Conservation (phyloP, 2,888 invertebrate genomes). For the Lasioglossum calceatum region DNA sequence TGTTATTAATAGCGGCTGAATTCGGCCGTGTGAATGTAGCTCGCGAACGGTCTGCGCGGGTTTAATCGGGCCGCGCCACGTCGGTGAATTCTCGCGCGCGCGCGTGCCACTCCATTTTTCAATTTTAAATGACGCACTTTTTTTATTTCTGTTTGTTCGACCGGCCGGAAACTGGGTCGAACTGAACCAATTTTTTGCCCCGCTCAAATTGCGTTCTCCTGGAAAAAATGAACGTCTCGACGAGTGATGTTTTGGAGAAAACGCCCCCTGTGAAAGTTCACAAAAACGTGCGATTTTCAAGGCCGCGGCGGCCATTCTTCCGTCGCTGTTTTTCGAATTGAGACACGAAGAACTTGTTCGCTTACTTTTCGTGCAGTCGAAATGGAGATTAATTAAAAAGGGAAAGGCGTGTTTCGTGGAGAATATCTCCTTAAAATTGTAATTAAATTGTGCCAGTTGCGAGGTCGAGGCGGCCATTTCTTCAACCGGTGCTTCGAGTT, state of each 20-base stretch:
- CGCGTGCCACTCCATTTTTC: neutral
- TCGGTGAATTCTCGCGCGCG: neutral
- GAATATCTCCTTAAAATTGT: no score
- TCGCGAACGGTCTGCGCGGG: neutral
- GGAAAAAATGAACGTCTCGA: neutral
- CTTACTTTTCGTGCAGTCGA: neutral
- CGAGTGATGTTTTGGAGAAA: neutral
- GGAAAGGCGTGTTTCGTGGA: no score
- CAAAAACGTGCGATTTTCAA: neutral
- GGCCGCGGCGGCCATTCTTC: neutral
- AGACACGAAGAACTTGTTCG: no score
- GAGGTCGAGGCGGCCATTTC: neutral
- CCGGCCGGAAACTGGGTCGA: neutral
- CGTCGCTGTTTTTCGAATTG: neutral
- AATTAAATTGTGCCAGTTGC: neutral
- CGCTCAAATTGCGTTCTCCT: neutral
- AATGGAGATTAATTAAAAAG: no score
- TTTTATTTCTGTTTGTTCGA: neutral
- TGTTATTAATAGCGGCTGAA: constrained; percentile 27
- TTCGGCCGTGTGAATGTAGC: neutral
- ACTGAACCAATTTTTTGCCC: neutral
- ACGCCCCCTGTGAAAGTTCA: neutral
- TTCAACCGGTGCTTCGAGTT: no score
- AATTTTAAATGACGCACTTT: neutral
- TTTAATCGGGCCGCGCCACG: neutral